Conservation (phyloP, 37 sponge, comb jelly and placozoan species). For the Hexactinellida sp. region DNA sequence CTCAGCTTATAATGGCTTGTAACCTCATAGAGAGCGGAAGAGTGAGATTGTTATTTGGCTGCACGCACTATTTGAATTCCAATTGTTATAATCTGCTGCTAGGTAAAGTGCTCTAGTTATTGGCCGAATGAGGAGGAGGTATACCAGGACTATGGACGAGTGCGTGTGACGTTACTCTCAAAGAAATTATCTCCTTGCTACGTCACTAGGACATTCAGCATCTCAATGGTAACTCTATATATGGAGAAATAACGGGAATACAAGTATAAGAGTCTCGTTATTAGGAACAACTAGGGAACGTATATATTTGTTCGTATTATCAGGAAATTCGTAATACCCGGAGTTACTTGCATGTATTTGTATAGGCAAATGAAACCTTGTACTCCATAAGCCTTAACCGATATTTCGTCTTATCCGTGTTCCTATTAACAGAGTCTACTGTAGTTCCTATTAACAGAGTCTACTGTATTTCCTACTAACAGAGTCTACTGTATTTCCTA, state of each 20-base stretch:
- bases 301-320: not conserved
- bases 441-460: too few relatives aligned
- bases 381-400: too few relatives aligned
- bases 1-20: constrained; percentile 6
- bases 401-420: too few relatives aligned
- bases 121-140: not conserved
- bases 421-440: too few relatives aligned
- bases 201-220: not conserved
- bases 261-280: too few relatives aligned
- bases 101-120: not conserved
- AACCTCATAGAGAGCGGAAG: not conserved
- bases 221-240: not conserved
- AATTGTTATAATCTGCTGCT: too few relatives aligned
- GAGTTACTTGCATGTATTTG: too few relatives aligned
- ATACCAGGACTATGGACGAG: not conserved
- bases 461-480: too few relatives aligned
- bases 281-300: not conserved
- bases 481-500: too few relatives aligned
- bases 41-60: too few relatives aligned
- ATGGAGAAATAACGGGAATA: not conserved
- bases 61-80: not conserved
- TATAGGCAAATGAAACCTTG: too few relatives aligned
- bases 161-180: not conserved
- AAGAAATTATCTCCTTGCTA: not conserved
- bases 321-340: too few relatives aligned